These are phyloP conservation scores for Bathynomus jamesi DNA, from an alignment of 1,140 invertebrate genomes.

Conservation along the genomic window DNA sequence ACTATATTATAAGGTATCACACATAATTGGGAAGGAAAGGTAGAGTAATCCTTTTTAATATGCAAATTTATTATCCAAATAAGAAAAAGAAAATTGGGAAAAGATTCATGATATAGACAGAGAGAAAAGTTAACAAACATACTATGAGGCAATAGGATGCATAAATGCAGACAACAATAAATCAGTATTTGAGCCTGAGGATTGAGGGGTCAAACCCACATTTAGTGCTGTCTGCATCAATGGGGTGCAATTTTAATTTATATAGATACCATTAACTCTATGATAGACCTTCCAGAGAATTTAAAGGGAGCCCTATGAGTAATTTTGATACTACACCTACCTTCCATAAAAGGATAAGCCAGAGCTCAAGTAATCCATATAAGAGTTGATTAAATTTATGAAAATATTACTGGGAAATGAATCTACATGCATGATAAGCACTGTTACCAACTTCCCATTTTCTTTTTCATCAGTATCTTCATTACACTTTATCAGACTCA, in stretches of 20 bases:
- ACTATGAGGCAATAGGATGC: too few species aligned
- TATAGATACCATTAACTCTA: neutral
- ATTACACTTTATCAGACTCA: neutral
- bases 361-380: neutral
- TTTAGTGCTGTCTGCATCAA: neutral
- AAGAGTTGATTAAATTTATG: neutral
- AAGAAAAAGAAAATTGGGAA: too few species aligned
- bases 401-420: neutral
- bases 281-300: neutral
- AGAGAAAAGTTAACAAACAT: too few species aligned
- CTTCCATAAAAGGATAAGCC: neutral
- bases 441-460: neutral
- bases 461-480: neutral
- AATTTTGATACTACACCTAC: neutral
- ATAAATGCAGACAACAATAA: too few species aligned
- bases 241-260: neutral
- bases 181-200: neutral
- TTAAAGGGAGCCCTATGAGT: neutral
- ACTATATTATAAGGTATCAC: too few species aligned
- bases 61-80: too few species aligned
- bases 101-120: too few species aligned
- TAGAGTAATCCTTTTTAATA: too few species aligned
- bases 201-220: neutral
- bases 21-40: too few species aligned
- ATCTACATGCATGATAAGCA: neutral